A percentile compares a stretch with the other conserved stretches of the same genome.
These are phyloP conservation scores for Gisinianus flammeolus DNA, from an alignment of 2,888 invertebrate genomes.

Conservation along the genomic window DNA sequence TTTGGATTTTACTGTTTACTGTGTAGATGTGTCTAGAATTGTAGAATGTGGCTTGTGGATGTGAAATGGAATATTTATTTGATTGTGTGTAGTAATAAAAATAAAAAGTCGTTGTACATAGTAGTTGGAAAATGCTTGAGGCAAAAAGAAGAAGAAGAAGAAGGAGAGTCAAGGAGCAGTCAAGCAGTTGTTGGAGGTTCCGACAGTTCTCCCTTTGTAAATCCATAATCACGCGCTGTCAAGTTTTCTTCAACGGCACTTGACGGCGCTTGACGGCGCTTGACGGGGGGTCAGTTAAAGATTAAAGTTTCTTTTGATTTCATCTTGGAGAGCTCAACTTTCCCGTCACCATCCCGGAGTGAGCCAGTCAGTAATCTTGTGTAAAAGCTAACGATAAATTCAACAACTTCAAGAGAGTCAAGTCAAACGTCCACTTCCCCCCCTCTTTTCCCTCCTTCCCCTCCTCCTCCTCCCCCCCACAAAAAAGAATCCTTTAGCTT, in stretches of 20 bases:
- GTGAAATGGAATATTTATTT: too few species aligned
- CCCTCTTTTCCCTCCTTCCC: background rate
- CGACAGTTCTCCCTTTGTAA: constrained; percentile 48
- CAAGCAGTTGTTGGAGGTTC: constrained; percentile 43
- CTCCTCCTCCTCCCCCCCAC: background rate
- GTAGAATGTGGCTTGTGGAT: too few species aligned
- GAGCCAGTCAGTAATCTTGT: constrained; percentile 28
- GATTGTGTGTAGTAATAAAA: too few species aligned
- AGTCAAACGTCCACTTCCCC: background rate
- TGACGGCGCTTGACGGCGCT: too few species aligned
- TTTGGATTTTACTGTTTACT: too few species aligned
- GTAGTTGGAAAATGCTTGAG: background rate
- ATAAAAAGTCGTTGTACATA: too few species aligned
- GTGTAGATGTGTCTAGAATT: too few species aligned
- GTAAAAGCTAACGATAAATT: constrained; percentile 31
- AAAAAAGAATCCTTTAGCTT: too few species aligned
- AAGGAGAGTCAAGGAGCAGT: constrained; percentile 27
- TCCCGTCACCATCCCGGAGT: constrained; percentile 33
- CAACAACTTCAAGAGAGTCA: constrained; percentile 28
- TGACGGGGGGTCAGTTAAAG: constrained; percentile 45
- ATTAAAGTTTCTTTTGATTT: constrained; percentile 45
- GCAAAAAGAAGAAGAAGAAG: too few species aligned
- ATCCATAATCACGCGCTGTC: constrained; percentile 51
- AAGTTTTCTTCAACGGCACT: constrained; percentile 47
- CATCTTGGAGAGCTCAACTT: constrained; percentile 33